Percentiles rank a stretch among this genome's conserved stretches.
Conservation (phyloP, 2,113 vertebrate species). For the Thalassoma bifasciatum region DNA sequence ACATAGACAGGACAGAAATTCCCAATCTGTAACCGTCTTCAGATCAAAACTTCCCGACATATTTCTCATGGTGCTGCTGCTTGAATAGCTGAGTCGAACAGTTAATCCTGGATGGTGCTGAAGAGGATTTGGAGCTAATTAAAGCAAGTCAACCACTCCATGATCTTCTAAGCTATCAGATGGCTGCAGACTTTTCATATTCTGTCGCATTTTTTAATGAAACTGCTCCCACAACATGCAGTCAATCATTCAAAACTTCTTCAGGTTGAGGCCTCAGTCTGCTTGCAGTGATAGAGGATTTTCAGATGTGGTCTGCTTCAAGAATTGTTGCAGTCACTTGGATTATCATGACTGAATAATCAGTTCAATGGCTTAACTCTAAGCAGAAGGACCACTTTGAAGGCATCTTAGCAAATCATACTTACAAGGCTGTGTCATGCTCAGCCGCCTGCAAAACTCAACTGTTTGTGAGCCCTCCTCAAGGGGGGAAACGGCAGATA, state of each 20-base stretch:
- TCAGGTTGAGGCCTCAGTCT: not conserved
- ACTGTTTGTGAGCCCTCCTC: constrained; percentile 16
- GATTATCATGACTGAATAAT: constrained; percentile 37
- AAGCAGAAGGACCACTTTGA: constrained; percentile 12
- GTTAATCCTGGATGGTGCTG: constrained; percentile 23
- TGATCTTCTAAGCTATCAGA: constrained; percentile 13
- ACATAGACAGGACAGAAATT: not conserved
- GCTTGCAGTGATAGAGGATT: not conserved
- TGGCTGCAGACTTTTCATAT: constrained; percentile 10
- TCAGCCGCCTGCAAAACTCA: constrained; percentile 24
- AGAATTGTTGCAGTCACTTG: constrained; percentile 25
- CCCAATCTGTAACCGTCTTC: not conserved
- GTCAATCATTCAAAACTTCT: not conserved
- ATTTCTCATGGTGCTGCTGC: constrained; percentile 1
- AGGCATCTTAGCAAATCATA: constrained; percentile 25
- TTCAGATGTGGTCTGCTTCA: constrained; percentile 11
- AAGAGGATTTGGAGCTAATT: constrained; percentile 50
- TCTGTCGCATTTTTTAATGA: not conserved
- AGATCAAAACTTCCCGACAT: not conserved
- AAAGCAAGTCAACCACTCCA: constrained; percentile 37
- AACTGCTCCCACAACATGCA: not conserved
- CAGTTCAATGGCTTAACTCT: constrained; percentile 38
- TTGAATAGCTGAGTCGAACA: constrained; percentile 11
- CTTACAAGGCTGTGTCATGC: constrained; percentile 28
- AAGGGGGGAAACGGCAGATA: not conserved